phyloP scores from a whole-genome alignment of 2,113 vertebrate species.

The Zapornia atra region DNA sequence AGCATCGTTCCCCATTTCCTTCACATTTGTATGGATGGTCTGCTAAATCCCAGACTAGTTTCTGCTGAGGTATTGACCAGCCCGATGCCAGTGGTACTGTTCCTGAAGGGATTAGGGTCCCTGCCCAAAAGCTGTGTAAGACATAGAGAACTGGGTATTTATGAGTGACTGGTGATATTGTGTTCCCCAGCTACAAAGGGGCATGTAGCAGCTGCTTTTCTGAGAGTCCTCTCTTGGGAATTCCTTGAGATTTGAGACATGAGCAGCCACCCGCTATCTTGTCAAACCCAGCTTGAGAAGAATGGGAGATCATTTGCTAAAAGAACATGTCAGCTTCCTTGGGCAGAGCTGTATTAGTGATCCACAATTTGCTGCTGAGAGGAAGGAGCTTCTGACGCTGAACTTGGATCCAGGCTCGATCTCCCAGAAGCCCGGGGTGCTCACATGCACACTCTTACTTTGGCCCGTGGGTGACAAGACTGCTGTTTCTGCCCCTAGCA shows the following conservation, averaged over 20 bases:
- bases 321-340: background rate
- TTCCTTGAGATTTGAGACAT: background rate
- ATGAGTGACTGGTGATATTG: background rate
- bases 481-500: background rate
- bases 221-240: background rate
- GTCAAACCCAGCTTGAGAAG: background rate
- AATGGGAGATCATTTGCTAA: background rate
- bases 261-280: background rate
- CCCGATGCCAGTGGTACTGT: background rate
- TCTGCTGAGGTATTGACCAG: background rate
- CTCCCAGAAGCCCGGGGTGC: background rate
- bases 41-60: background rate
- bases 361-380: background rate
- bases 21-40: background rate
- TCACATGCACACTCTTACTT: background rate
- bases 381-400: background rate
- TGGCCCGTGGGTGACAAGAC: background rate
- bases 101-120: background rate
- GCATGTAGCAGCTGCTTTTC: background rate
- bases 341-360: background rate
- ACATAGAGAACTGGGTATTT: background rate
- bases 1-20: background rate
- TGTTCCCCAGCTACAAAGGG: background rate
- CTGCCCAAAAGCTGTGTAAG: background rate
- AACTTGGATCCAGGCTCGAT: background rate